Evolutionary conservation across 2,797 vertebrate species (phyloP).

Genomic region (Crocodylus rhombifer): DNA sequence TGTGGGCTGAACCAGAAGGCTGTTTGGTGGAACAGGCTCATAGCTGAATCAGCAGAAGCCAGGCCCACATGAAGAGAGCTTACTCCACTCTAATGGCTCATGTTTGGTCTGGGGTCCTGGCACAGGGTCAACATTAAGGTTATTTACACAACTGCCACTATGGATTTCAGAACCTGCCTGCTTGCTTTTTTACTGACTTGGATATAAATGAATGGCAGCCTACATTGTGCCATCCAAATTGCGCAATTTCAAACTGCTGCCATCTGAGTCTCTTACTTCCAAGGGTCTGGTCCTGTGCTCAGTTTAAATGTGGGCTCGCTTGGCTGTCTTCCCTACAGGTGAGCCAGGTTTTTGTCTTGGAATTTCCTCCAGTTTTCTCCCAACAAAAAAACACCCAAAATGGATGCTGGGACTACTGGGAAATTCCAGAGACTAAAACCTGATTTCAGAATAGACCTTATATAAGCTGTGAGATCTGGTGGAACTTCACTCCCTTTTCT

Average conservation of each 20-base stretch:
- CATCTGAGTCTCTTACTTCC: too few species aligned
- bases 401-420: background rate
- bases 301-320: background rate
- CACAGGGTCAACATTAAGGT: background rate
- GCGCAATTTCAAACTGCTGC: background rate
- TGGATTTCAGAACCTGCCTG: background rate
- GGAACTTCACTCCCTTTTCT: background rate
- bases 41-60: background rate
- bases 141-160: background rate
- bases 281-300: background rate
- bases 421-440: background rate
- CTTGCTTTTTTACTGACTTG: background rate
- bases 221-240: background rate
- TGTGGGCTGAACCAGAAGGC: background rate
- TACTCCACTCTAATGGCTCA: background rate
- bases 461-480: background rate
- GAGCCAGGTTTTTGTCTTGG: background rate
- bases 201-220: background rate
- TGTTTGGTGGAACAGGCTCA: background rate
- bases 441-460: accelerated
- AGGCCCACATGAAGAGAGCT: background rate
- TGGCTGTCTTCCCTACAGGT: background rate
- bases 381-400: background rate
- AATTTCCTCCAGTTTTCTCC: background rate
- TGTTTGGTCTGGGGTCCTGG: background rate